Conservation (phyloP, 2,888 invertebrate species). For the Cantharis lateralis region DNA sequence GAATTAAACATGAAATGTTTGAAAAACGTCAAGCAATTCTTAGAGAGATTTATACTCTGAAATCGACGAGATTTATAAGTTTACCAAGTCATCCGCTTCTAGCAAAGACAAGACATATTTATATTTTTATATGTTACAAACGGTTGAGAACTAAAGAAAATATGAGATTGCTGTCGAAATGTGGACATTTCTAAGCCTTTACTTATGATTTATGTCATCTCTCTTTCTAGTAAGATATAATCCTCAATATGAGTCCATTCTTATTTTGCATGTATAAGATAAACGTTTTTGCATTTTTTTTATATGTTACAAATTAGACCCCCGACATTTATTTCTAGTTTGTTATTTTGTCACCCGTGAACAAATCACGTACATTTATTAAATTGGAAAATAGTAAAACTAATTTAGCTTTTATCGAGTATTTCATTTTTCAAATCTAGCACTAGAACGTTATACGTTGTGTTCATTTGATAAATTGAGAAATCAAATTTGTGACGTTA, state of each 20-base stretch:
- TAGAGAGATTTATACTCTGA: constrained; percentile 46
- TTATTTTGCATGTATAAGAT: constrained; percentile 27
- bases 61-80: constrained; percentile 50
- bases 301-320: constrained; percentile 6
- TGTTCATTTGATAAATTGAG: constrained; percentile 5
- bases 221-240: constrained; percentile 34
- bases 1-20: constrained; percentile 54
- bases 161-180: constrained; percentile 51
- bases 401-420: constrained; percentile 11
- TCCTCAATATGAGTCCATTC: constrained; percentile 33
- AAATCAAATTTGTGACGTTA: background rate
- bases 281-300: constrained; percentile 29
- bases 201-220: constrained; percentile 47
- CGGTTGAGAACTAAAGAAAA: constrained; percentile 48
- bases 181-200: constrained; percentile 47
- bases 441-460: background rate
- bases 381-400: constrained; percentile 5
- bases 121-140: constrained; percentile 53
- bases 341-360: constrained; percentile 6
- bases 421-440: constrained; percentile 5
- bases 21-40: constrained; percentile 42
- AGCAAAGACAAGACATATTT: constrained; percentile 51
- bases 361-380: constrained; percentile 15
- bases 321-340: constrained; percentile 7
- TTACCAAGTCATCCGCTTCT: constrained; percentile 48